Conservation (phyloP, 2,113 vertebrate species). For the Mastomys natalensis region DNA sequence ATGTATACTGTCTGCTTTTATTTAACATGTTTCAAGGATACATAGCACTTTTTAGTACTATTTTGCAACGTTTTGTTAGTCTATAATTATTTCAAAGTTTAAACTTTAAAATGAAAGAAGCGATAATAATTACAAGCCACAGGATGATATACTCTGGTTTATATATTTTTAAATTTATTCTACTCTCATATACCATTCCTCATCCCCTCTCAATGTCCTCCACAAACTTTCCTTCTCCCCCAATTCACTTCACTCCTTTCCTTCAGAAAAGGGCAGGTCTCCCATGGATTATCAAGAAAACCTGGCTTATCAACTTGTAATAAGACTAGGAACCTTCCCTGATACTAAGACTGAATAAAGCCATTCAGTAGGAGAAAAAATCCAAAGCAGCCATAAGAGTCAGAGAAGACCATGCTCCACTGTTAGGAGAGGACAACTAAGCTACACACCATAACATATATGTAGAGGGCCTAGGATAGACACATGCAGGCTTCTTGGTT, state of each 20-base stretch:
- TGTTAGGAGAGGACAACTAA: not conserved
- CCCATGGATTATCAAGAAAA: not conserved
- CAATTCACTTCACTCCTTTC: not conserved
- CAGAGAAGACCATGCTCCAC: not conserved
- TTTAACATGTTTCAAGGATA: not conserved
- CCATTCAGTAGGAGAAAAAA: not conserved
- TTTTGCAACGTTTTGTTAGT: not conserved
- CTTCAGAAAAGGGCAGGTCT: not conserved
- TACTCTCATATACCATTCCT: not conserved
- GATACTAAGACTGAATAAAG: not conserved
- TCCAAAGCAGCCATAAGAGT: not conserved
- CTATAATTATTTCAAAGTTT: conserved; percentile 1
- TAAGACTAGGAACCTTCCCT: not conserved
- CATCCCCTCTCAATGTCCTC: too few species aligned
- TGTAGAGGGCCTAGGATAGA: not conserved
- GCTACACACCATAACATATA: not conserved
- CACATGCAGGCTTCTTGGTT: not conserved
- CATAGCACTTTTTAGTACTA: not conserved
- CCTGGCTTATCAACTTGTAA: not conserved
- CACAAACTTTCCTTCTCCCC: not conserved
- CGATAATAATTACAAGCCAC: not conserved
- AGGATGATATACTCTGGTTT: not conserved
- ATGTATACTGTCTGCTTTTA: not conserved
- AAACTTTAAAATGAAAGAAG: not conserved
- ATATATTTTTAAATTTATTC: not conserved